Percentiles rank a stretch among this genome's conserved stretches.
These are phyloP conservation scores for Neodiprion fabricii DNA, from an alignment of 1,140 invertebrate genomes.

Conservation along the genomic window DNA sequence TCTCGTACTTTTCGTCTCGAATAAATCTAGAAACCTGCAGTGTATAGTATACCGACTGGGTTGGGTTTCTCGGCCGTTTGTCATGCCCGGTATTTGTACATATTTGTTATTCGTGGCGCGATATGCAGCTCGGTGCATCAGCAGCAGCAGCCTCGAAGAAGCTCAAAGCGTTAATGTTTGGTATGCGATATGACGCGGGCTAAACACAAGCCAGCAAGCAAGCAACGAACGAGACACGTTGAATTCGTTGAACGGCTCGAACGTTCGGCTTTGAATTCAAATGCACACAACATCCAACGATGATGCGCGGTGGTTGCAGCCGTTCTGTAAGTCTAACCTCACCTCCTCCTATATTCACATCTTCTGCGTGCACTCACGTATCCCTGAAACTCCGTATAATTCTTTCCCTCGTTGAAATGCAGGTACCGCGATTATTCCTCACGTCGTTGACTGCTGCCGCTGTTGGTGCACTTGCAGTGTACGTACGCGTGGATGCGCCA, in stretches of 20 bases:
- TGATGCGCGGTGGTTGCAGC: background rate
- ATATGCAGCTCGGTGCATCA: background rate
- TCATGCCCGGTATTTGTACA: background rate
- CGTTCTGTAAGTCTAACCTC: constrained; percentile 3
- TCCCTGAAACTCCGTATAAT: too few relatives aligned
- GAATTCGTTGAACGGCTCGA: constrained; percentile 11
- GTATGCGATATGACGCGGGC: constrained; percentile 41
- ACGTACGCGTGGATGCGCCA: too few relatives aligned
- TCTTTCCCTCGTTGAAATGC: background rate
- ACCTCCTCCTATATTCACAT: background rate
- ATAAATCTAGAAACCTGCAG: too few relatives aligned
- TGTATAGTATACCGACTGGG: too few relatives aligned
- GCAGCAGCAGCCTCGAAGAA: background rate
- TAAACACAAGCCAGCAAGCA: constrained; percentile 17
- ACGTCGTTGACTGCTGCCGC: background rate
- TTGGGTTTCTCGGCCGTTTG: too few relatives aligned
- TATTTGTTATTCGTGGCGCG: background rate
- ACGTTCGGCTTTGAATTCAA: constrained; percentile 39
- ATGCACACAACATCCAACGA: constrained; percentile 30
- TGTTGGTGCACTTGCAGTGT: too few relatives aligned
- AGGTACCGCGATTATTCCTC: background rate
- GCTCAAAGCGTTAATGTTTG: constrained; percentile 26
- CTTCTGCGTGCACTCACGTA: background rate
- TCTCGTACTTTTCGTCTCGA: too few relatives aligned
- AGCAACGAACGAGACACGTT: constrained; percentile 28